Percentiles rank a stretch among this genome's conserved stretches.
Conservation (phyloP, 2,797 vertebrate species). For the Sebastes hubbsi region DNA sequence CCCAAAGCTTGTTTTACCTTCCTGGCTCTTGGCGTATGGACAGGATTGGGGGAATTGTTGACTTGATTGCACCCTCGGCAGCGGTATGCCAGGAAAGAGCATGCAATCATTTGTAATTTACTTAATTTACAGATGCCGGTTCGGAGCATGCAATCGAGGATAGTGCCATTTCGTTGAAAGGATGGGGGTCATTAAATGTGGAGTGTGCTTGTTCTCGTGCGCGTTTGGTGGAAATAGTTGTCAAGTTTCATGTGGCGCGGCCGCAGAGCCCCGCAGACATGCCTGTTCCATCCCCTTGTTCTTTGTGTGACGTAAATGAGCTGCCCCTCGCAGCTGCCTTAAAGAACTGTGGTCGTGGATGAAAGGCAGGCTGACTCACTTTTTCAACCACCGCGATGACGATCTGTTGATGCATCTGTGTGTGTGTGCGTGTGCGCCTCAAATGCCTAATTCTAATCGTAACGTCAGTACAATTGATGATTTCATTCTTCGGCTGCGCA, state of each 20-base stretch:
- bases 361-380: slow-evolving; percentile 21
- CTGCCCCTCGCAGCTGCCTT: neutral
- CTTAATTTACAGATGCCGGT: slow-evolving; percentile 67
- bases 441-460: slow-evolving; percentile 32
- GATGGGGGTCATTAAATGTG: slow-evolving; percentile 59
- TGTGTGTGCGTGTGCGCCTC: neutral
- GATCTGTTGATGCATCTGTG: neutral
- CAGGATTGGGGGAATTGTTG: slow-evolving; percentile 50
- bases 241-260: slow-evolving; percentile 31
- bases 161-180: slow-evolving; percentile 39
- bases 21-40: slow-evolving; percentile 19
- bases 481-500: slow-evolving; percentile 9
- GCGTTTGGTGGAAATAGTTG: slow-evolving; percentile 24
- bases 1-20: slow-evolving; percentile 20
- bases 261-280: slow-evolving; percentile 5
- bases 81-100: slow-evolving; percentile 56
- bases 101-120: slow-evolving; percentile 68
- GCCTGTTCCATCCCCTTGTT: neutral
- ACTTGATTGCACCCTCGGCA: slow-evolving; percentile 60
- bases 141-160: slow-evolving; percentile 32
- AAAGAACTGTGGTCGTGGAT: neutral
- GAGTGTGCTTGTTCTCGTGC: slow-evolving; percentile 29
- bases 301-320: neutral
- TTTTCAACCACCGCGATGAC: neutral
- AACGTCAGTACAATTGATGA: slow-evolving; percentile 33